phyloP scores from a whole-genome alignment of 2,797 vertebrate species.

The Pantherophis alleghaniensis region DNA sequence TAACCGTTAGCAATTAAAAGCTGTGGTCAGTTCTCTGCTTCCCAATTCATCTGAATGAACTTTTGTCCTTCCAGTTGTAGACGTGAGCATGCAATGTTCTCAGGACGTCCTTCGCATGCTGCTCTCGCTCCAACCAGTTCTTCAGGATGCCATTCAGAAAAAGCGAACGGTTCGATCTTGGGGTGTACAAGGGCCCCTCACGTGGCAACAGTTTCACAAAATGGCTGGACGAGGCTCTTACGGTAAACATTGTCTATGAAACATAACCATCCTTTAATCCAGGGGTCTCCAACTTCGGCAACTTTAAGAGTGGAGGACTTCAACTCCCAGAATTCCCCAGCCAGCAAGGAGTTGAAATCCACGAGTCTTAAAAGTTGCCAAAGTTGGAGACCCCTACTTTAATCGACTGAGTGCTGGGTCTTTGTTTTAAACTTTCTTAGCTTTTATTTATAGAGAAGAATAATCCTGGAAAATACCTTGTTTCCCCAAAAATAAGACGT shows the following conservation, averaged over 20 bases:
- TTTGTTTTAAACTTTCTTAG: neutral
- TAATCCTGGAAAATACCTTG: neutral
- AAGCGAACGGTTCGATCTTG: constrained; percentile 95
- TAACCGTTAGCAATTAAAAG: neutral
- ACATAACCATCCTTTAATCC: neutral
- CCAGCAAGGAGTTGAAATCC: neutral
- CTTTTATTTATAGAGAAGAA: neutral
- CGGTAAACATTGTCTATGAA: constrained; percentile 74
- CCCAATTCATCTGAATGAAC: neutral
- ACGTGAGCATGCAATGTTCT: constrained; percentile 92
- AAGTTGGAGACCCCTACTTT: neutral
- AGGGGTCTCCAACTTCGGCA: neutral
- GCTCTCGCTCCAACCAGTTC: constrained; percentile 93
- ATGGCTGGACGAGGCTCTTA: constrained; percentile 99
- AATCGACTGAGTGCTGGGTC: neutral
- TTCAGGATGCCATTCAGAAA: constrained; percentile 98
- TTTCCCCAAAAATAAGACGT: too few relatives aligned
- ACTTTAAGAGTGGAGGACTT: neutral
- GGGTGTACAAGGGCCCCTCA: constrained; percentile 97
- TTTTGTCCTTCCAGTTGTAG: constrained; percentile 69
- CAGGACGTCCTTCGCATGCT: constrained; percentile 97
- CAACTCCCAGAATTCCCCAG: neutral
- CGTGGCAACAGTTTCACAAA: constrained; percentile 99
- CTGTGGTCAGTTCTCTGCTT: too few relatives aligned
- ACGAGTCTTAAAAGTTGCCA: neutral